phyloP scores from a whole-genome alignment of 2,113 vertebrate genomes.

The Thermophis baileyi region DNA sequence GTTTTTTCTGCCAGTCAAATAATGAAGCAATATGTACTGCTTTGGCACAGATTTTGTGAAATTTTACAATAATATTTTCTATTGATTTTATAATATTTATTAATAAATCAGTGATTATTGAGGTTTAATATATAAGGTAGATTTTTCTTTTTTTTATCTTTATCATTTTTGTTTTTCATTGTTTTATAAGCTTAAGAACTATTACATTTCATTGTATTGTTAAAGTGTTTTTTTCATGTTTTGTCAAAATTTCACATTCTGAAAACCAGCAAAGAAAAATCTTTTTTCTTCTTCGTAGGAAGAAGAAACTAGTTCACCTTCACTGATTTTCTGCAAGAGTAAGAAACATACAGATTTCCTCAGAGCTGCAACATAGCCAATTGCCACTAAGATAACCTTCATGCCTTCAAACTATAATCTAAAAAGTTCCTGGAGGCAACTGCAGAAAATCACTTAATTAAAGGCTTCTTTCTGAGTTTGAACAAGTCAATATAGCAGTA shows the following conservation, averaged over 20 bases:
- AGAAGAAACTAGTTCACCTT: not conserved
- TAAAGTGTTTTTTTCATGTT: not conserved
- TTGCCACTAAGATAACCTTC: not conserved
- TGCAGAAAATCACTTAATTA: not conserved
- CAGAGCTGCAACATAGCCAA: not conserved
- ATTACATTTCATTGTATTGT: not conserved
- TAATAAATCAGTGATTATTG: not conserved
- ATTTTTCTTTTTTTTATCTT: not conserved
- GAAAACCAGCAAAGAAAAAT: not conserved
- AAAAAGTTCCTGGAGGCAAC: not conserved
- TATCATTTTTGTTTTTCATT: not conserved
- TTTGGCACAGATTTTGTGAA: not conserved
- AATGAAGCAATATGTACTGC: not conserved
- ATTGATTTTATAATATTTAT: not conserved
- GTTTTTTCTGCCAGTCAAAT: not conserved
- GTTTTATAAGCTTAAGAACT: not conserved
- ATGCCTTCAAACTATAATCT: not conserved
- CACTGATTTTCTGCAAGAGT: not conserved
- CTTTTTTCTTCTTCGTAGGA: not conserved
- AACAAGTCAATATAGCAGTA: not conserved
- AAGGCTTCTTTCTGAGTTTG: not conserved
- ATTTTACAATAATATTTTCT: not conserved
- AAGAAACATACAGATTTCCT: not conserved
- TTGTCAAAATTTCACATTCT: not conserved
- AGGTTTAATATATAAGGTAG: not conserved